Percentiles rank a stretch among this genome's conserved stretches.
Conservation (phyloP, 2,113 vertebrate genomes). For the Gambusia affinis region DNA sequence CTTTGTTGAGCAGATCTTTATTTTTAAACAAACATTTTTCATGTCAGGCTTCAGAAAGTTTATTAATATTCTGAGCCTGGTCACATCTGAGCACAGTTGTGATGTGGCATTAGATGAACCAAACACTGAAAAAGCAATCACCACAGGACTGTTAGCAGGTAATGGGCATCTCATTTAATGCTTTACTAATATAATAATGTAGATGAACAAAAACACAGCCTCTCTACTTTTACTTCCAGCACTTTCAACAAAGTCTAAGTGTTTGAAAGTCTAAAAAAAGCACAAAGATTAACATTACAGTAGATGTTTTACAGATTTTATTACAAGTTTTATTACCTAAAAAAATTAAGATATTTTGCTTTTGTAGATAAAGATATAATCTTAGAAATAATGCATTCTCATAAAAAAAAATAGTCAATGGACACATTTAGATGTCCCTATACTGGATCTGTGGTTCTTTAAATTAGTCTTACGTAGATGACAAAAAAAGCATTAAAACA, state of each 20-base stretch:
- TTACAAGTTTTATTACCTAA: too few relatives aligned
- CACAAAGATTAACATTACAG: not conserved
- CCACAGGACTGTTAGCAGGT: conserved; percentile 8
- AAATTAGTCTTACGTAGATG: not conserved
- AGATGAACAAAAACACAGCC: not conserved
- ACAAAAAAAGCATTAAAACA: not conserved
- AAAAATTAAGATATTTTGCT: too few relatives aligned
- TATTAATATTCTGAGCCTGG: conserved; percentile 31
- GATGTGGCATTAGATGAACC: not conserved
- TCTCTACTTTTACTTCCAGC: not conserved
- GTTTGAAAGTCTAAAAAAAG: not conserved
- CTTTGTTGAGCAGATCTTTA: conserved; percentile 62
- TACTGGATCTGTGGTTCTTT: not conserved
- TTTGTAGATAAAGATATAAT: not conserved
- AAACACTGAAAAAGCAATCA: conserved; percentile 25
- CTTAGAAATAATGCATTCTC: too few relatives aligned
- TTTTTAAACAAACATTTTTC: conserved; percentile 63
- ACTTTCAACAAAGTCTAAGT: not conserved
- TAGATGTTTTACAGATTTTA: not conserved
- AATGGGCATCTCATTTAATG: conserved; percentile 36
- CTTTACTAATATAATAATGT: conserved; percentile 30
- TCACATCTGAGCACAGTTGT: conserved; percentile 23
- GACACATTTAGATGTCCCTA: not conserved
- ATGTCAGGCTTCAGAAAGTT: conserved; percentile 45
- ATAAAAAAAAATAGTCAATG: not conserved